A percentile compares a stretch with the other conserved stretches of the same genome.
Evolutionary conservation across 1,140 invertebrate species (phyloP).

Genomic region (Pseudoatta argentina): DNA sequence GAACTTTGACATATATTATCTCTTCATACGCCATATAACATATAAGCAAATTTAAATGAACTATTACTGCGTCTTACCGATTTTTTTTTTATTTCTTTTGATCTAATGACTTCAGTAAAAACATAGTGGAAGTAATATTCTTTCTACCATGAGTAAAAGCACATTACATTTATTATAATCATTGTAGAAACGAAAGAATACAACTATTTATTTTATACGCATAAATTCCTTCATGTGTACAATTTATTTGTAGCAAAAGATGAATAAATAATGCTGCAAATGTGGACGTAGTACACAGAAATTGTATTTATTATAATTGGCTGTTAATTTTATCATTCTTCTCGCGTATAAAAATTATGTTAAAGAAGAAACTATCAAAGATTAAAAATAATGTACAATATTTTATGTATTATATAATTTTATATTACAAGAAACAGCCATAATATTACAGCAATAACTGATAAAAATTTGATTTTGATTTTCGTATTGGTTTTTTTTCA

Average conservation of each 20-base stretch:
- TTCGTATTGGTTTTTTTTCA: slow-evolving; percentile 45
- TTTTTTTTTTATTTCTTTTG: background rate
- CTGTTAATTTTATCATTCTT: background rate
- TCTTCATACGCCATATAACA: slow-evolving; percentile 53
- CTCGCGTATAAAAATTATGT: background rate
- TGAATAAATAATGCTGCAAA: background rate
- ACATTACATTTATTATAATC: no score
- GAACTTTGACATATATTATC: slow-evolving; percentile 78
- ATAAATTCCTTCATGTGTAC: background rate
- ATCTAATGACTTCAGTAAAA: background rate
- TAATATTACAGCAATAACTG: background rate
- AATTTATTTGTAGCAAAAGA: background rate
- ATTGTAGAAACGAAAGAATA: no score
- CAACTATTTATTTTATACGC: no score
- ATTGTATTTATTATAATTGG: background rate
- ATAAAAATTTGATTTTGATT: background rate
- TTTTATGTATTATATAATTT: slow-evolving; percentile 1
- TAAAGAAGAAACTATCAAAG: background rate
- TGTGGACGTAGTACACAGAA: background rate
- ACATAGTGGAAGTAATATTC: no score
- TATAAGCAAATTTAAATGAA: slow-evolving; percentile 13
- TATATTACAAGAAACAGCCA: background rate
- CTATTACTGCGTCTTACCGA: background rate
- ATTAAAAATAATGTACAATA: background rate
- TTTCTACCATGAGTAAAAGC: no score